phyloP scores from a whole-genome alignment of 2,797 vertebrate species.

The Sebastes iracundus region DNA sequence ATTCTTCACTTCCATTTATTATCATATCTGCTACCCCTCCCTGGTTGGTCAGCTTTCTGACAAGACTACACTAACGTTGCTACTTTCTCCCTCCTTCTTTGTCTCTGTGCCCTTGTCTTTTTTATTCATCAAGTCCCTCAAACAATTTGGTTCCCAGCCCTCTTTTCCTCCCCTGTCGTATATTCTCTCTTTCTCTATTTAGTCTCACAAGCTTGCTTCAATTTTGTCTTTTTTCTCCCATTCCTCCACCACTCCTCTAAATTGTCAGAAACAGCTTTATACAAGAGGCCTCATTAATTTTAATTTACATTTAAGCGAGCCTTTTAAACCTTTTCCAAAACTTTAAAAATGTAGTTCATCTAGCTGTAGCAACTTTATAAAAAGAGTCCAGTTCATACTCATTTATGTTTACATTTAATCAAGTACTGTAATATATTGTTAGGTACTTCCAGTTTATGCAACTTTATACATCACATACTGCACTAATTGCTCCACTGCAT shows the following conservation, averaged over 20 bases:
- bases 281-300: slow-evolving; percentile 32
- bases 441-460: background rate
- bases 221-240: slow-evolving; percentile 9
- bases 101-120: slow-evolving; percentile 30
- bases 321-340: slow-evolving; percentile 26
- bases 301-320: slow-evolving; percentile 6
- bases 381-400: background rate
- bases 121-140: slow-evolving; percentile 32
- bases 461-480: background rate
- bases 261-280: slow-evolving; percentile 8
- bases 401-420: slow-evolving; percentile 5
- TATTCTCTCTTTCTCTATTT: background rate
- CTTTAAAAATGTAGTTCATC: slow-evolving; percentile 22
- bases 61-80: background rate
- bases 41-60: slow-evolving; percentile 51
- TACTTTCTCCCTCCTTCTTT: background rate
- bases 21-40: slow-evolving; percentile 34
- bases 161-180: slow-evolving; percentile 4
- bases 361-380: background rate
- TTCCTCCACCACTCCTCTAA: slow-evolving; percentile 13
- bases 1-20: slow-evolving; percentile 47
- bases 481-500: background rate
- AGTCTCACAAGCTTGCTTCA: background rate
- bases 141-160: slow-evolving; percentile 12
- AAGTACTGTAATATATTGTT: background rate